Evolutionary conservation across 2,113 vertebrate species (phyloP), one percentile per base, ranked within the genome.

Genomic region (Myrmecobius fasciatus): DNA sequence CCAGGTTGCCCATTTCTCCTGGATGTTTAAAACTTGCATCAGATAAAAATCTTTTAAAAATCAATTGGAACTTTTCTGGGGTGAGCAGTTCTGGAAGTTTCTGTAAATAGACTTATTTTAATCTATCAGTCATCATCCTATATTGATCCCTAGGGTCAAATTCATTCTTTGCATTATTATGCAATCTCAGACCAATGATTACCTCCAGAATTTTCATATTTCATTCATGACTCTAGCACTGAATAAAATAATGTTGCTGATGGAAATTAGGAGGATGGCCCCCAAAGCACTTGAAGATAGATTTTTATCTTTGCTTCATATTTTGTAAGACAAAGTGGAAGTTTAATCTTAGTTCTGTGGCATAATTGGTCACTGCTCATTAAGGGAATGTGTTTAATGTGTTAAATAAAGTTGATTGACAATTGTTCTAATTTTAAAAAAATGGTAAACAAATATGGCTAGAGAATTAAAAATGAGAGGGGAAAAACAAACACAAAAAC

Each of bases 361-460:
- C 94, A 91, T 25, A 47, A 83, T 91, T 95, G 14, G 47, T 93
- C 17, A 89, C 91, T 95, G 89, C 5, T 48, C 95, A 95, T 26
- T 67, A 60, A 90, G 91, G 93, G 93, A 96, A 75, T 91, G 36
- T 94, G 52, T 36, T 95, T 90, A 90, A 43, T 43, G 6, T 96
- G 89, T 96, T 96, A 93, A 96, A 95, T 96, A 89, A 48, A 43
- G 20, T 14, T 94, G 95, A 52, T 51, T 3, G 11, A 92, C 49
- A 91, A 92, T 83, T 95, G 43, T 96, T 83, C 91, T 93, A 12
- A 91, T 97, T 97, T 96, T 96, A 96, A 54, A 97, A 54, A 97
- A 97, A 96, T 91, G 94, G 93, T 22, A 43, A 83, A 83, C 17
- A 83, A 43, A 83, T 43, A 31, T 94, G 67, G 52, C 8, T 94